Evolutionary conservation across 2,113 vertebrate species (phyloP), one percentile per base, ranked within the genome.

Genomic region (Poeciliopsis occidentalis): DNA sequence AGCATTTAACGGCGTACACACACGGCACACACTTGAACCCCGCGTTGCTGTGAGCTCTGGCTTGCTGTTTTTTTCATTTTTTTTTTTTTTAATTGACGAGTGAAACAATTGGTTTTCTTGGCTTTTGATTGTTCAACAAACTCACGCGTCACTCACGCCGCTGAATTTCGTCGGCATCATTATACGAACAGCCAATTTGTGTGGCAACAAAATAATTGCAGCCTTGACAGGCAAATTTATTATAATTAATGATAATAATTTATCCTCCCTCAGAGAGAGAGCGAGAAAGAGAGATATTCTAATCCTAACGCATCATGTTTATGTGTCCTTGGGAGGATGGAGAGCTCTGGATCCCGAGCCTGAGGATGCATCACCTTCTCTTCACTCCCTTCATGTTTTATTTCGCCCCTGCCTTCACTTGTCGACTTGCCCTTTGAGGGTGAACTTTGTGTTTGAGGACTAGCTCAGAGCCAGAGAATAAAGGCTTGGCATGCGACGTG

Each of bases 181-280:
- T 80, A 91, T 75, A 78, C 79, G 76, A 93, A 84, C 70, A 87
- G 90, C 85, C 92, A 94, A 94, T 94, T 94, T 93, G 90, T 94
- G 93, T 86, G 93, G 88, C 85, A 92, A 91, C 85, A 94, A 90
- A 95, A 94, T 94, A 96, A 95, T 93, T 95, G 90, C 85, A 82
- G 79, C 83, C 81, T 86, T 95, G 94, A 95, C 93, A 89, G 90
- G 91, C 83, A 88, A 92, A 93, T 94, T 93, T 94, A 89, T 94
- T 93, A 75, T 94, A 97, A 96, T 96, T 95, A 95, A 96, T 95
- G 90, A 90, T 90, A 94, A 95, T 95, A 51, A 93, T 91, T 96
- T 90, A 76, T 91, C 92, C 90, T 94, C 92, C 93, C 94, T 92
- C 89, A 17, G 64, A 72, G 67, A 81, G 87, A 89, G 93, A 64